phyloP scores from a whole-genome alignment of 2,888 invertebrate genomes.

The Himalopsyche kuldschensis region DNA sequence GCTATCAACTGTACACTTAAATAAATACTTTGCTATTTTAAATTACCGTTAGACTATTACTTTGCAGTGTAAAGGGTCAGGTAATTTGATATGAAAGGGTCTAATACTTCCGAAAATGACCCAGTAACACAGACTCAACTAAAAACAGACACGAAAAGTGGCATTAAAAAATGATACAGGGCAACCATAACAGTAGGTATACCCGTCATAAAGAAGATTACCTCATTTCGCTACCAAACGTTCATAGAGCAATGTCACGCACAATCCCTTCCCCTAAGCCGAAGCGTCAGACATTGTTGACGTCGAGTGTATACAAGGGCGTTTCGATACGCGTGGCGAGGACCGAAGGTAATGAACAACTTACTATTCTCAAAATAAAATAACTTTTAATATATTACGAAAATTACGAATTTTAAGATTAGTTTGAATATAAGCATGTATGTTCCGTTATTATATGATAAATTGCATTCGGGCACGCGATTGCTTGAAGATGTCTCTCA shows the following conservation, averaged over 20 bases:
- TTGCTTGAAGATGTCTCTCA: too few relatives aligned
- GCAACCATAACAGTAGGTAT: neutral
- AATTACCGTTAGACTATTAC: neutral
- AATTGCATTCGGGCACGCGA: too few relatives aligned
- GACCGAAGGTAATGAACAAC: neutral
- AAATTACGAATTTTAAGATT: too few relatives aligned
- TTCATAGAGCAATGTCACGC: conserved; percentile 32
- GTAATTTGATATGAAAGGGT: conserved; percentile 3
- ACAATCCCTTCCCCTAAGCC: conserved; percentile 11
- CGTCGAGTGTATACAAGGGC: neutral
- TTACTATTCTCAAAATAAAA: too few relatives aligned
- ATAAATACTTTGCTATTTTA: too few relatives aligned
- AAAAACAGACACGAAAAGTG: neutral
- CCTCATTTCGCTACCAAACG: conserved; percentile 31
- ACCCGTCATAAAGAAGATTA: conserved; percentile 28
- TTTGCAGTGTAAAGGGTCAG: neutral
- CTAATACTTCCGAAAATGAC: conserved; percentile 14
- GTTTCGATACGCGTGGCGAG: neutral
- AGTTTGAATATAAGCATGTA: too few relatives aligned
- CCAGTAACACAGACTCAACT: conserved; percentile 33
- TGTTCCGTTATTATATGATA: too few relatives aligned
- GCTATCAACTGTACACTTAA: too few relatives aligned
- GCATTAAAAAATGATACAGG: conserved; percentile 6
- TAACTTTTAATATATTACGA: too few relatives aligned
- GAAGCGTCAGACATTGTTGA: neutral